Evolutionary conservation across 2,797 vertebrate species (phyloP), one percentile per base, ranked within the genome.

Genomic region (Austrolebias charrua): DNA sequence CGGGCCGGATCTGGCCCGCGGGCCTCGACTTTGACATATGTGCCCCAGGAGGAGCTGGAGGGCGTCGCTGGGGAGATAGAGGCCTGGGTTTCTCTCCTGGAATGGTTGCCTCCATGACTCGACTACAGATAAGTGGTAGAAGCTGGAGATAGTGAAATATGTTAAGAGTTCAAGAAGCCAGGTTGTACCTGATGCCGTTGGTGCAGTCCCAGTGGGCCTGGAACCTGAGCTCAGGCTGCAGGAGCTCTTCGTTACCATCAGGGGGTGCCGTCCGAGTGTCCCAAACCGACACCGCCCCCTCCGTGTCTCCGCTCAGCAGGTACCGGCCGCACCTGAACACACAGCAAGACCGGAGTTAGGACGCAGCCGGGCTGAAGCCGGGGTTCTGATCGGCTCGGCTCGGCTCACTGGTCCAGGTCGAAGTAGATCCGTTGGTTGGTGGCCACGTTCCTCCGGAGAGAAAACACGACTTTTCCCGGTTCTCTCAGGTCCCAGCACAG

Each of bases 401-500:
- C 19, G 19, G 92, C 94, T 92, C 86, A 98, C 96, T 55, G 78
- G 78, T 97, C 95, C 51, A 96, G 71, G 76, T 97, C 95, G 5
- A 96, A 98, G 88, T 96, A 96, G 81, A 98, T 94, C 24, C 96
- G 93, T 83, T 98, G 96, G 84, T 98, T 98, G 13, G 96, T 98
- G 74, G 79, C 75, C n/a, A 96, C 94, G 0, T 87, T 92, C 20
- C 96, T 93, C 58, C 77, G 81, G n/a, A 95, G 53, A 4, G 93
- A 91, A 74, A 94, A 95, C 60, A 98, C 75, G 4, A 94, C 88
- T 18, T 82, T 86, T 3, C 88, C 91, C 0, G 94, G 94, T 16
- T 94, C 92, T 38, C 96, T 91, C 1, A 98, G 82, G 79, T 97
- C 95, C 95, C 95, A 98, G 85, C 95, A 95, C 20, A 96, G 81